Percentiles rank a stretch among this genome's conserved stretches.
These are phyloP conservation scores for Drosophila sp. DNA, from an alignment of 1,140 invertebrate species.

Conservation along the genomic window DNA sequence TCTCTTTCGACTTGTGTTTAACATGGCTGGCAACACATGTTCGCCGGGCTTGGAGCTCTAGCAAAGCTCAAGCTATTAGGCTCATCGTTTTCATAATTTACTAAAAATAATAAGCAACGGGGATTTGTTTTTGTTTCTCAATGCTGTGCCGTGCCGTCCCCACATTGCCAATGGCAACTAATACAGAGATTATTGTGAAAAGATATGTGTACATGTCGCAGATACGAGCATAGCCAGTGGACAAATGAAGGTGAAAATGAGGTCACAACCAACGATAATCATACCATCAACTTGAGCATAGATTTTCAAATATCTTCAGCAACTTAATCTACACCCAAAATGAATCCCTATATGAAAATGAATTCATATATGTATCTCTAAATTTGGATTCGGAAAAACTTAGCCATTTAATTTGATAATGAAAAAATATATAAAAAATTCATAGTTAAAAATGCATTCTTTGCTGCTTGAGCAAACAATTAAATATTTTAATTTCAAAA, in stretches of 20 bases:
- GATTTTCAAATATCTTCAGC: not conserved
- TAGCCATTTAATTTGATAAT: too few relatives aligned
- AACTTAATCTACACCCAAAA: not conserved
- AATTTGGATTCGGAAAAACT: too few relatives aligned
- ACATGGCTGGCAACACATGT: conserved; percentile 53
- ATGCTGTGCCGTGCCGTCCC: not conserved
- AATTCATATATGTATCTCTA: too few relatives aligned
- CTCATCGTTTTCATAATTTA: conserved; percentile 67
- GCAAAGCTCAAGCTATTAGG: conserved; percentile 42
- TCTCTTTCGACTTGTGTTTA: conserved; percentile 30
- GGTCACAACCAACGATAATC: conserved; percentile 26
- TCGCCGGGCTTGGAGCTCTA: conserved; percentile 8
- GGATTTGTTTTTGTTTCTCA: conserved; percentile 38
- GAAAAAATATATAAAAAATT: too few relatives aligned
- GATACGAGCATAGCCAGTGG: conserved; percentile 29
- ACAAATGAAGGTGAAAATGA: conserved; percentile 37
- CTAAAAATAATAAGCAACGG: conserved; percentile 59
- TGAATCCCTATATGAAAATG: not conserved
- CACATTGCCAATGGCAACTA: conserved; percentile 34
- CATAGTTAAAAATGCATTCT: too few relatives aligned
- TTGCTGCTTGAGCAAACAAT: too few relatives aligned
- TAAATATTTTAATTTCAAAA: too few relatives aligned
- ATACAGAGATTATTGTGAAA: conserved; percentile 37
- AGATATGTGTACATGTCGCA: conserved; percentile 4
- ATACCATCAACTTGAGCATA: not conserved